These are phyloP conservation scores for Hephaestus fuliginosus DNA, from an alignment of 2,797 vertebrate genomes.

Conservation along the genomic window DNA sequence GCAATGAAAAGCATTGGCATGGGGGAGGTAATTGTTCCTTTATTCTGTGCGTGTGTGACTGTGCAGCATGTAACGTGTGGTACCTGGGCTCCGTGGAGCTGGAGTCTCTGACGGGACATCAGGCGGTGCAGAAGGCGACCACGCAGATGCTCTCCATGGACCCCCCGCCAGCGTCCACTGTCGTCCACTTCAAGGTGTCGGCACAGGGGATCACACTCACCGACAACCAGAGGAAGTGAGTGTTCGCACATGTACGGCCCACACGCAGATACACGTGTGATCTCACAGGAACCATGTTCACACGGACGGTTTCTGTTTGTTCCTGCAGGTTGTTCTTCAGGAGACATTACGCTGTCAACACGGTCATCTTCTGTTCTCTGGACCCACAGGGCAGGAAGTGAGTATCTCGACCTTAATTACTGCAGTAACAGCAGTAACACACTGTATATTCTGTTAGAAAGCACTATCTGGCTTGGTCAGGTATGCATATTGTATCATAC, in stretches of 20 bases:
- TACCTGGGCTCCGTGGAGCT: conserved; percentile 95
- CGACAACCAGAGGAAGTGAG: conserved; percentile 98
- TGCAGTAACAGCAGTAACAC: neutral
- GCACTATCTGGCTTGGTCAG: neutral
- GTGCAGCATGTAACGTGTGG: conserved; percentile 95
- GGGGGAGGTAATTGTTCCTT: neutral
- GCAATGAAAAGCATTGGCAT: too few species aligned
- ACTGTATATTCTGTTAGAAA: neutral
- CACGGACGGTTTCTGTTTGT: conserved; percentile 25
- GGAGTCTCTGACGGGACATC: conserved; percentile 95
- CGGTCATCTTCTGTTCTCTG: conserved; percentile 95
- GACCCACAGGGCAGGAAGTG: conserved; percentile 97
- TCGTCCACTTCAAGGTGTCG: conserved; percentile 98
- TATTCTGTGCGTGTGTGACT: neutral
- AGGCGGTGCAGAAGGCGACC: conserved; percentile 95
- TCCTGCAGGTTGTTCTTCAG: conserved; percentile 94
- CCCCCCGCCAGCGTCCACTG: conserved; percentile 88
- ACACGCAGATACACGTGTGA: conserved; percentile 16
- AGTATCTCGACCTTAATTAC: conserved; percentile 56
- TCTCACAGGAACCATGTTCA: neutral
- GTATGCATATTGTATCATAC: neutral
- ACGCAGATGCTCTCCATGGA: conserved; percentile 87
- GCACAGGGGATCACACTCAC: conserved; percentile 97
- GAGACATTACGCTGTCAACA: conserved; percentile 94
- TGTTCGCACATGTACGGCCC: neutral